Evolutionary conservation across 2,113 vertebrate species (phyloP), one percentile per base, ranked within the genome.

Genomic region (Pseudorhombus dupliciocellatus): DNA sequence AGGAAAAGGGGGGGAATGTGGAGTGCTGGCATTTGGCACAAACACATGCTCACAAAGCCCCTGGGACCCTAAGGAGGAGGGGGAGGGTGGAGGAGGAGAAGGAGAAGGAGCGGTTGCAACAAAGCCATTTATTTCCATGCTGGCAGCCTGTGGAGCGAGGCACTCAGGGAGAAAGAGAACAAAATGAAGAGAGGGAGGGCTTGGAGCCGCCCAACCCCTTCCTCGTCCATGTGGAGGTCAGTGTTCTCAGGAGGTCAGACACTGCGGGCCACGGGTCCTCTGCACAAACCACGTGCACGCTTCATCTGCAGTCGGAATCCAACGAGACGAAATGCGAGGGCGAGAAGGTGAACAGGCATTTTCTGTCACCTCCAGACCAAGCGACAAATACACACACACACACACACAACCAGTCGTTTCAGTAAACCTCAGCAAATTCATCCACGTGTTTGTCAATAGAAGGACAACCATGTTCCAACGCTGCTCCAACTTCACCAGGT

Each of bases 11-110:
- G 77, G 77, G 69, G 66, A 31, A 60, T 69, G 69, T 73, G 75
- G 68, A 83, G 87, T 81, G 73, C 75, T 91, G 91, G 90, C 91
- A 92, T 92, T 92, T 92, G 89, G 89, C 91, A 87, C 50, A 81
- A 91, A 90, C 88, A 91, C 90, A 90, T 84, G 75, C 78, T 89
- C 83, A 90, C 79, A 90, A 90, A 82, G 62, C 82, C 78, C 78
- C 52, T 9, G 76, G 82, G 84, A 85, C 56, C 73, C 55, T 66
- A 51, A 58, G 80, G 76, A 87, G 86, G 80, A 60, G 78, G 78
- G 68, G 78, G 70, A 51, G 57, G 63, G 58, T 28, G 58, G 58
- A 44, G 53, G 60, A 52, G 72, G 58, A 37, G 9, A 37, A 52
- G 72, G 58, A 37, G 9, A 37, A 34, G 62, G 64, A 66, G 81